Evolutionary conservation across 2,797 vertebrate species (phyloP), one percentile per base, ranked within the genome.

Genomic region (Leptodactylus fallax): DNA sequence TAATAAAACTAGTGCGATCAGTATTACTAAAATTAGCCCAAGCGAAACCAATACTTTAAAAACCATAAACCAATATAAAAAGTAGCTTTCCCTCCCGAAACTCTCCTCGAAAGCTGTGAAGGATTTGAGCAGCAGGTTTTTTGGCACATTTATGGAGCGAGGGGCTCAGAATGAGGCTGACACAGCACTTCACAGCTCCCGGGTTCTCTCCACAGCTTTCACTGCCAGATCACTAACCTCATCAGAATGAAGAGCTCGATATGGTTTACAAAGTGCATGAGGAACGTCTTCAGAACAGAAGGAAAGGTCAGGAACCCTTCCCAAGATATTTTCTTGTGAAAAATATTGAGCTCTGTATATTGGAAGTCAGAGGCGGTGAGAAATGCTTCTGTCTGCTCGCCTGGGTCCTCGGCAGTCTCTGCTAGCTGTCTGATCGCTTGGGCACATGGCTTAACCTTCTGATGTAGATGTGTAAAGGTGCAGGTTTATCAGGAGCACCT

Each of bases 141-240:
- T 51, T 85, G 58, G 72, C 72, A 78, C 23, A 36, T 74, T 71
- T 65, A 53, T 61, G 60, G 45, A 53, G 47, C 36, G 12, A 65
- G 76, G 60, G 76, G 72, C 74, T 79, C 84, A 69, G 76, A 47
- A n/a, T 63, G 36, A 36, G 36, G 36, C 36, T 36, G 36, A 36
- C 36, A 36, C 36, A 36, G 84, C 84, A 56, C 14, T 69, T 67
- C 84, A 60, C 74, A 83, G 81, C 67, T 36, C 51, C 51, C n/a
- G 3, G 49, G n/a, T 21, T 23, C 85, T 79, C 36, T 55, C 47
- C 58, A 51, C 56, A 25, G 71, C 21, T 17, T 9, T 85, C 74
- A 36, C 60, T 69, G 85, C 23, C 74, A 79, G 79, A 79, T 79
- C 85, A 55, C 76, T 55, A 78, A 79, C 60, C 27, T 63, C 74